phyloP scores from a whole-genome alignment of 2,797 vertebrate genomes.

The Morelia viridis region DNA sequence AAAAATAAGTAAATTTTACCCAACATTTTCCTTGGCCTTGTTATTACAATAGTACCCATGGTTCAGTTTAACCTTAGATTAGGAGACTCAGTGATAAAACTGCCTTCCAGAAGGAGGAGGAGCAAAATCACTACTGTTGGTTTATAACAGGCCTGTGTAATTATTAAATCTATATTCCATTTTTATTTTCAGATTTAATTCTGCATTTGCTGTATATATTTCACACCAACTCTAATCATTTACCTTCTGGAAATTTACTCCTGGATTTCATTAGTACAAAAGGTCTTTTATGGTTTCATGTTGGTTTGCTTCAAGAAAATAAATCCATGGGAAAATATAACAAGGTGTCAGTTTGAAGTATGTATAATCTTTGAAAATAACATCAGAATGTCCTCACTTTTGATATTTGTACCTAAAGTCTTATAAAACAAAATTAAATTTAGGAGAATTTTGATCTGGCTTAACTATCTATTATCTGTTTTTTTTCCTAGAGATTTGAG shows the following conservation, averaged over 20 bases:
- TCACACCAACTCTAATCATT: slow-evolving; percentile 16
- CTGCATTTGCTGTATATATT: slow-evolving; percentile 12
- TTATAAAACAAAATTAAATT: slow-evolving; percentile 61
- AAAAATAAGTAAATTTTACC: slow-evolving; percentile 29
- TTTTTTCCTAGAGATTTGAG: slow-evolving; percentile 71
- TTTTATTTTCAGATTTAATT: slow-evolving; percentile 38
- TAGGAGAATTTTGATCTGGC: slow-evolving; percentile 64
- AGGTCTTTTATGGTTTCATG: slow-evolving; percentile 7
- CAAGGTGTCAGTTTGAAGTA: slow-evolving; percentile 39
- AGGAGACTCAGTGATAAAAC: not conserved
- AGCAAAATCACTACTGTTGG: not conserved
- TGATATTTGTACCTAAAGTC: slow-evolving; percentile 53
- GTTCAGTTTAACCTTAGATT: not conserved
- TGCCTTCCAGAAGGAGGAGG: not conserved
- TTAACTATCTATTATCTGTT: slow-evolving; percentile 73
- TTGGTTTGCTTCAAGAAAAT: slow-evolving; percentile 13
- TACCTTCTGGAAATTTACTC: slow-evolving; percentile 23
- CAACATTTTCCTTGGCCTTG: slow-evolving; percentile 21
- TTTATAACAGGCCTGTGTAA: not conserved
- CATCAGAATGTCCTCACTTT: slow-evolving; percentile 41
- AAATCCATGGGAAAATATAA: slow-evolving; percentile 46
- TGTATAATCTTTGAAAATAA: slow-evolving; percentile 43
- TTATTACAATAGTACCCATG: not conserved
- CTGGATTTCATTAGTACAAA: not conserved
- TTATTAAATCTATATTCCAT: slow-evolving; percentile 1